Evolutionary conservation across 2,888 invertebrate species (phyloP), one percentile per base, ranked within the genome.

Genomic region (Salpingus planirostris): DNA sequence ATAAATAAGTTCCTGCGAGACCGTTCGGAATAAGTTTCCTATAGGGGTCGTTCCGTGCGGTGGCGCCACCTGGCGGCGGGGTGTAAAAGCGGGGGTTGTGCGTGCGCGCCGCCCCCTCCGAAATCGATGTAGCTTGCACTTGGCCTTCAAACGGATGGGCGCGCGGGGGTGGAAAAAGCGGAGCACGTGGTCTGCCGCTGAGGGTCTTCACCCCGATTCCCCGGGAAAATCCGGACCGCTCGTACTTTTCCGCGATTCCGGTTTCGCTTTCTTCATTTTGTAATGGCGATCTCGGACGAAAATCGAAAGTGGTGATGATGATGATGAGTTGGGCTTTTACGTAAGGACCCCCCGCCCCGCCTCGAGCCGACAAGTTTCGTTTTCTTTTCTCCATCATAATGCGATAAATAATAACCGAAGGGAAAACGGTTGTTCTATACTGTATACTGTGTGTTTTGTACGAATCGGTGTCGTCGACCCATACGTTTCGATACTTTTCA

Each of bases 81-180:
- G 21, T 13, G 4, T 5, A 15, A 30, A 31, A 13, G 13, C 8
- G n/a, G n/a, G 18, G 24, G 21, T 15, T 13, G 41, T 40, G 37
- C 48, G 42, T 48, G 50, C 46, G 46, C 40, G 11, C 22, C 32
- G 27, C 11, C 15, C 12, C 12, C 25, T 21, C 26, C 24, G 27
- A 35, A 55, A 61, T 62, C 60, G 55, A 60, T 62, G 50, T 42
- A 60, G 59, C 57, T 42, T 49, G 60, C 57, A 56, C 62, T 64
- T 64, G 64, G 62, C 64, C 63, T 63, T 62, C 58, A 61, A 61
- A 54, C 39, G 43, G n/a, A n/a, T n/a, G n/a, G n/a, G 44, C 43
- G 49, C 49, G 47, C 52, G 52, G 42, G 36, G 39, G 33, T 37
- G n/a, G n/a, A n/a, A n/a, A n/a, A n/a, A n/a, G n/a, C n/a, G n/a